A percentile compares a stretch with the other conserved stretches of the same genome.
Conservation (phyloP, 2,797 vertebrate species). For the Sternotherus odoratus region DNA sequence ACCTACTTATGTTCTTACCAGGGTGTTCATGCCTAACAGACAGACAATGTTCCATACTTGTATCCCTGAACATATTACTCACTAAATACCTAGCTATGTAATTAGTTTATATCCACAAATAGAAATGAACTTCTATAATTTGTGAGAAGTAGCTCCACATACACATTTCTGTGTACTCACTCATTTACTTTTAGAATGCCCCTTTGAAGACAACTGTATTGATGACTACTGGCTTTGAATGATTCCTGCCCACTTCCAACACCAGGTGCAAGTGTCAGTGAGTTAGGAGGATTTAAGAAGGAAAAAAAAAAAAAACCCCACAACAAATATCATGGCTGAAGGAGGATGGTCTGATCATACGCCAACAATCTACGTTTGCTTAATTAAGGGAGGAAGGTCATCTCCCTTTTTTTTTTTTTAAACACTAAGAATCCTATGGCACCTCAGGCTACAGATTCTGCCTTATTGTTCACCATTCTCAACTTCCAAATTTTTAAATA, state of each 20-base stretch:
- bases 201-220: not conserved
- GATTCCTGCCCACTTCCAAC: not conserved
- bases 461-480: not conserved
- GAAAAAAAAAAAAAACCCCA: no score
- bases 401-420: not conserved
- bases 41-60: not conserved
- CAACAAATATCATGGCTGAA: not conserved
- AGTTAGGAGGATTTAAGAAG: not conserved
- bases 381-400: not conserved
- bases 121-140: not conserved
- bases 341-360: not conserved
- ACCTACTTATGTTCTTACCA: not conserved
- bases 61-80: not conserved
- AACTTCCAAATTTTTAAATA: no score
- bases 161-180: not conserved
- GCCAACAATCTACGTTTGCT: not conserved
- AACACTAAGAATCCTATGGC: not conserved
- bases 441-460: not conserved
- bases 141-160: not conserved
- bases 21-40: not conserved
- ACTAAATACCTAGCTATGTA: not conserved
- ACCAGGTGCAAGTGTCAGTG: not conserved
- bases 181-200: not conserved
- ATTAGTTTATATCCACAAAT: not conserved
- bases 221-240: not conserved